Evolutionary conservation across 2,888 invertebrate species (phyloP), one percentile per base, ranked within the genome.

Genomic region (Epistrophe grossulariae): DNA sequence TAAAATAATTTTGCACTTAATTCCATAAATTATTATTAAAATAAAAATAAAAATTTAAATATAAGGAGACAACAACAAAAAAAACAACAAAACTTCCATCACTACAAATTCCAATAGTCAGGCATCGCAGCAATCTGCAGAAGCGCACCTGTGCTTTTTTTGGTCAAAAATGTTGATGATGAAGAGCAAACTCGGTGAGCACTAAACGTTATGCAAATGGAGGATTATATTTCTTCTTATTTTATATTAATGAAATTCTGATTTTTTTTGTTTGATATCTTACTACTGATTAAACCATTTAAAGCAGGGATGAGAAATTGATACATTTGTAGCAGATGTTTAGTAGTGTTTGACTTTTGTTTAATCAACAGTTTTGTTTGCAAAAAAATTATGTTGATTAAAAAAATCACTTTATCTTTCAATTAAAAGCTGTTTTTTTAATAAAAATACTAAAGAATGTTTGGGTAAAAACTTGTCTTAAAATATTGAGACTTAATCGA

Each of bases 1-100:
- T 85, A 85, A 85, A 82, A 85, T 82, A 85, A 82, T 85, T 81
- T 82, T 85, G 82, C 85, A 85, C 82, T 85, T 85, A 85, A 85
- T 85, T 85, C 78, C 73, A 85, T 85, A 82, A 85, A 85, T 85
- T 82, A 71, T 68, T 68, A 50, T 68, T 62, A 55, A 55, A 55
- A 55, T 52, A 13, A 24, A 52, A 24, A 60, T 19, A 38, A 24
- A 38, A 31, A 59, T 19, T 13, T 31, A 57, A n/a, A 60, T n/a
- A 13, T 7, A 60, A 60, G 8, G 4, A 52, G 7, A 55, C 13
- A 24, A 24, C 2, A 48, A 24, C 24, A 80, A 74, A 43, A 71
- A 77, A 5, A 66, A 45, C 17, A 59, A 68, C 70, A 68, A 72
- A 45, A 48, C 70, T 57, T 59, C 24, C 60, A 40, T 24, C 50